Evolutionary conservation across 2,888 invertebrate genomes (phyloP), one percentile per base, ranked within the genome.

Genomic region (Resseliella maxima): DNA sequence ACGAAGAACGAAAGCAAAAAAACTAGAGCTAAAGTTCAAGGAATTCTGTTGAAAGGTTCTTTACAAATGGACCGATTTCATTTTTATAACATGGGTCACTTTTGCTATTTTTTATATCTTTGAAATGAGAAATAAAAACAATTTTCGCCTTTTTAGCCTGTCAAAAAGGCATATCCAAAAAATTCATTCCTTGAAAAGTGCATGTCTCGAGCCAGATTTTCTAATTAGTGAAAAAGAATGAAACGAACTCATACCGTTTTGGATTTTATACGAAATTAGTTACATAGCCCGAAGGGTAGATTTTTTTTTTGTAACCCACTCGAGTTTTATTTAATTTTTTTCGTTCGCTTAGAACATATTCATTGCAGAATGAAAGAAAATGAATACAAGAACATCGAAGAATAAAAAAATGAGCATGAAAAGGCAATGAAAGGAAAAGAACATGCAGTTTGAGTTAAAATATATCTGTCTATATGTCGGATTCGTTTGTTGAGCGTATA

Each of bases 21-120:
- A n/a, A n/a, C n/a, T 35, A 72, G 31, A 72, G n/a, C 18, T n/a
- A 15, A 72, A 72, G 31, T 72, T 72, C 72, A 72, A 12, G 72
- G 72, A 72, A 72, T 72, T 72, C 72, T n/a, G n/a, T 72, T n/a
- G 72, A 72, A 72, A 72, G 31, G 72, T 72, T n/a, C 72, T 2
- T 50, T 41, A 18, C 31, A 35, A 27, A 72, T 31, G 72, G 35
- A 31, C 3, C 24, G 24, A 24, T 41, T 59, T 24, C 72, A 72
- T 15, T 72, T 72, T 31, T 31, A 2, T 24, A 31, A 72, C 72
- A 31, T 31, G 72, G 72, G 72, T 72, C 72, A 72, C 31, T 72
- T 72, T 72, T 3, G 72, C 46, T 50, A 1, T 72, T 0, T 31
- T 72, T 72, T 35, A 31, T 59, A 59, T 35, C 31, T 31, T 15